phyloP scores from a whole-genome alignment of 2,888 invertebrate genomes.

The Epinotia nisella region DNA sequence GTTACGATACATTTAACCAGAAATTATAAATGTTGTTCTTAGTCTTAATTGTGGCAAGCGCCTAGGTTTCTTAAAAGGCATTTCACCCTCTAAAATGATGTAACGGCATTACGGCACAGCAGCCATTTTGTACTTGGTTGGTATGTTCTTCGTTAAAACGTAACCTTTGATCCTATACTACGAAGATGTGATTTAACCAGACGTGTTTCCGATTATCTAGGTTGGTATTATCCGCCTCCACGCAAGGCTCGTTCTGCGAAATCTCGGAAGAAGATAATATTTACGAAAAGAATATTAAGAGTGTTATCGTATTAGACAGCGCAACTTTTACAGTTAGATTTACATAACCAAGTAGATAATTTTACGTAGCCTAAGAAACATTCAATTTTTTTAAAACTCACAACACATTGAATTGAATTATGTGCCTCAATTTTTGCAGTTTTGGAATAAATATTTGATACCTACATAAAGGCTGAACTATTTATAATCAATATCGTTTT shows the following conservation, averaged over 20 bases:
- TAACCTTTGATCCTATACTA: slow-evolving; percentile 1
- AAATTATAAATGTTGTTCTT: no score
- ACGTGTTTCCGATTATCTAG: slow-evolving; percentile 40
- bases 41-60: not conserved
- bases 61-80: not conserved
- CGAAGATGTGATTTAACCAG: slow-evolving; percentile 11
- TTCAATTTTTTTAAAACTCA: not conserved
- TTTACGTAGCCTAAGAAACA: not conserved
- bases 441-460: no score
- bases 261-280: slow-evolving; percentile 17
- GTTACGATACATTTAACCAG: no score
- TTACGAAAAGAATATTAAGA: not conserved
- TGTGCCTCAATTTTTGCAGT: no score
- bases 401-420: not conserved
- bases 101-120: not conserved
- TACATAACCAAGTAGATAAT: not conserved
- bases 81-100: not conserved
- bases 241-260: slow-evolving; percentile 21
- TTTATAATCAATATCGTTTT: no score
- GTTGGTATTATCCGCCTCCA: slow-evolving; percentile 10
- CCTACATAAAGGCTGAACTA: no score
- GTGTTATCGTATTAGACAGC: slow-evolving; percentile 7
- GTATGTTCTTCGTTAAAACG: not conserved
- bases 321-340: not conserved
- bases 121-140: not conserved